Percentiles rank a stretch among this genome's conserved stretches.
phyloP scores from a whole-genome alignment of 2,113 vertebrate species.

The Dipodomys spectabilis region DNA sequence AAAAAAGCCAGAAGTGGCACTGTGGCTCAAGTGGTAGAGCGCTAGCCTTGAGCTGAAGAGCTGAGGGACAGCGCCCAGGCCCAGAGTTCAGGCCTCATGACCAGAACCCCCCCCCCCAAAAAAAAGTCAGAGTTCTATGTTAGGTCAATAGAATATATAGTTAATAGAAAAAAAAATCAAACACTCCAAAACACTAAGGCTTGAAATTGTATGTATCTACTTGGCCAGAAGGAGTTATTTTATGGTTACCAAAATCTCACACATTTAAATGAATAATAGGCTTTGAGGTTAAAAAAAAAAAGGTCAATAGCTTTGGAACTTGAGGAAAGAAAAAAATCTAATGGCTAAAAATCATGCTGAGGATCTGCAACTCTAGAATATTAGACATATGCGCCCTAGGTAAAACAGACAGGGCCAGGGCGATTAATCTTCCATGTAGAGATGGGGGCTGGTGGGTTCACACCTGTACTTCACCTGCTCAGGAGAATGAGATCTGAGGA shows the following conservation, averaged over 20 bases:
- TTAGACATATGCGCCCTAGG: neutral
- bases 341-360: neutral
- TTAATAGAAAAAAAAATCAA: conserved; percentile 16
- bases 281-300: conserved; percentile 11
- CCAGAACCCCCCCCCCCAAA: too few species aligned
- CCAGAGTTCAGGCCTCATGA: too few species aligned
- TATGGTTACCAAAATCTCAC: conserved; percentile 19
- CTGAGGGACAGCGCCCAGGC: too few species aligned
- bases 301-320: neutral
- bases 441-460: too few species aligned
- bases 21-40: too few species aligned
- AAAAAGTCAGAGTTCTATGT: conserved; percentile 40
- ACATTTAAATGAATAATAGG: conserved; percentile 26
- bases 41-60: too few species aligned
- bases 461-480: too few species aligned
- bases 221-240: neutral
- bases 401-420: neutral
- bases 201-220: neutral
- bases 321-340: neutral
- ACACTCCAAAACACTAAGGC: conserved; percentile 38
- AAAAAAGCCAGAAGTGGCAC: too few species aligned
- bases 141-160: conserved; percentile 41
- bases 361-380: neutral
- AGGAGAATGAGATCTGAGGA: too few species aligned
- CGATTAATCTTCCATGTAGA: neutral